Evolutionary conservation across 2,113 vertebrate species (phyloP).

Genomic region (Haemorhous mexicanus): DNA sequence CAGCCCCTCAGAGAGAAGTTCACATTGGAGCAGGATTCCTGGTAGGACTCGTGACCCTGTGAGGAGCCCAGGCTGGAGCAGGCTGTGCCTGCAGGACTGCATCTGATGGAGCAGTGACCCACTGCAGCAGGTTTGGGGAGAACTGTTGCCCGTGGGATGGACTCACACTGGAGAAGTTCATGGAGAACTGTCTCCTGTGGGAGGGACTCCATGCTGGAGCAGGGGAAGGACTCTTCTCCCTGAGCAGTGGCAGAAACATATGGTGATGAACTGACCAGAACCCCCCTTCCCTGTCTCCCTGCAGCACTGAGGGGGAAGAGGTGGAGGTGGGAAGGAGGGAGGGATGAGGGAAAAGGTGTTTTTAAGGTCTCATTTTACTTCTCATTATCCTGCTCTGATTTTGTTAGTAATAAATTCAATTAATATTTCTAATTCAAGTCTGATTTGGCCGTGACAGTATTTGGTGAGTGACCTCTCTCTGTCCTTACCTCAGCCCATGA

Average conservation of each 20-base stretch:
- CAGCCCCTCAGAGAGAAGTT: neutral
- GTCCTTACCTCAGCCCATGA: neutral
- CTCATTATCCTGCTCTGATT: neutral
- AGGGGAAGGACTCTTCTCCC: neutral
- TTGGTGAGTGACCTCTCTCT: neutral
- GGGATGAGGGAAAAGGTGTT: neutral
- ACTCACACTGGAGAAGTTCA: neutral
- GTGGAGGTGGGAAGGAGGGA: neutral
- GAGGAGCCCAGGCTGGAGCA: neutral
- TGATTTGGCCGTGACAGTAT: neutral
- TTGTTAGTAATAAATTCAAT: neutral
- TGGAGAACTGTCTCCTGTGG: fast-evolving
- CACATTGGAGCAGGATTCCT: neutral
- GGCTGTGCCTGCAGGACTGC: neutral
- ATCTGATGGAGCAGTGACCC: neutral
- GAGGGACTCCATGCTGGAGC: neutral
- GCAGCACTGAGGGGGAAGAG: neutral
- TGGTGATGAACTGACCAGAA: neutral
- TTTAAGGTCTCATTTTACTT: neutral
- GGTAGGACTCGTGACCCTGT: neutral
- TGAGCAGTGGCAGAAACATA: neutral
- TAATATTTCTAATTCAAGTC: neutral
- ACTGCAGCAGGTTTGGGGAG: neutral
- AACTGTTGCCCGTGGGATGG: neutral
- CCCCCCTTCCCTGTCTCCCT: neutral